phyloP scores from a whole-genome alignment of 2,797 vertebrate genomes.

The Sardinella longiceps region DNA sequence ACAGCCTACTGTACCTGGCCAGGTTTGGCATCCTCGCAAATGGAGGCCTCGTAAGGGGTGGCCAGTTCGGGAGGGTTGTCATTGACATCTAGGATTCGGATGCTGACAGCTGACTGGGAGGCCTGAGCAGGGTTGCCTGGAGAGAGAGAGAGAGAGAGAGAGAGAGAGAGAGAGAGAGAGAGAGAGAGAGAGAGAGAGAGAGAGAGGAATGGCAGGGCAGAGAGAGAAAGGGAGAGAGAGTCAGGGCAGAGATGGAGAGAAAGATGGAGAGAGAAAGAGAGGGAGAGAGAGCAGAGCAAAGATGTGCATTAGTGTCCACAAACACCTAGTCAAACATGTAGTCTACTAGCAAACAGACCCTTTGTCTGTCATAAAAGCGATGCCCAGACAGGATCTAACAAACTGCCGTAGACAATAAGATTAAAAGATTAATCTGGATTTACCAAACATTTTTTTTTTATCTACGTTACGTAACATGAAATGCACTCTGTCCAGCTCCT shows the following conservation, averaged over 20 bases:
- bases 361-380: background rate
- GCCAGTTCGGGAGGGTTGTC: constrained; percentile 97
- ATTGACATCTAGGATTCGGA: constrained; percentile 96
- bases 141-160: constrained; percentile 35
- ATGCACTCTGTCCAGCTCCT: background rate
- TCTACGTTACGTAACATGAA: background rate
- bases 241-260: constrained; percentile 64
- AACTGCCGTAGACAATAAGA: background rate
- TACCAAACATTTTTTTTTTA: background rate
- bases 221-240: constrained; percentile 34
- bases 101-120: constrained; percentile 85
- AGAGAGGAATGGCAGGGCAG: too few species aligned
- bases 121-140: constrained; percentile 89
- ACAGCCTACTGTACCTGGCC: constrained; percentile 88
- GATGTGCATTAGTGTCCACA: background rate
- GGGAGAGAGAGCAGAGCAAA: background rate
- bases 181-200: constrained; percentile 34
- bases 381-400: background rate
- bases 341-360: background rate
- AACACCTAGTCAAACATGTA: background rate
- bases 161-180: background rate
- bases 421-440: constrained; percentile 14
- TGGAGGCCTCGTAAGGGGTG: constrained; percentile 88
- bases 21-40: constrained; percentile 96
- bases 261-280: background rate